Conservation (phyloP, 2,888 invertebrate species). For the Isotomurus palustris region DNA sequence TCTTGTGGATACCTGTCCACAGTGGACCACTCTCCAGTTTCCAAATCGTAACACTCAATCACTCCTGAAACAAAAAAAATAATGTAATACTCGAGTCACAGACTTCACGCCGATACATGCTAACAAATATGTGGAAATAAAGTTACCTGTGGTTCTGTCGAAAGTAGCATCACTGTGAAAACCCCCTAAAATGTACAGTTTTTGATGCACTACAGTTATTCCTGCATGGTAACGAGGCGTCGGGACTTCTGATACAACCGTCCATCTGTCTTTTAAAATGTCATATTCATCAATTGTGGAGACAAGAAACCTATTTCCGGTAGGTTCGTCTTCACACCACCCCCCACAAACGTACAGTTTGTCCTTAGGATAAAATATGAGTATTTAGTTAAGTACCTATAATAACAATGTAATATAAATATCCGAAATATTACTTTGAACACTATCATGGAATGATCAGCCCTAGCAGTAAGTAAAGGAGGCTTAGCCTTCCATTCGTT, state of each 20-base stretch:
- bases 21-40: conserved; percentile 59
- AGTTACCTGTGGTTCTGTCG: conserved; percentile 58
- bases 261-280: conserved; percentile 58
- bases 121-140: background rate
- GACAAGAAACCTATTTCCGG: conserved; percentile 56
- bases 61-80: conserved; percentile 50
- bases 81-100: background rate
- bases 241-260: conserved; percentile 59
- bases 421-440: conserved; percentile 7
- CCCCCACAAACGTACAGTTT: conserved; percentile 62
- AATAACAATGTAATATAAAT: no score
- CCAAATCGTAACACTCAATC: conserved; percentile 64
- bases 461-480: conserved; percentile 59
- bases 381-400: background rate
- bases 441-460: conserved; percentile 59
- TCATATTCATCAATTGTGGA: conserved; percentile 64
- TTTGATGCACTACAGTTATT: conserved; percentile 59
- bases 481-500: conserved; percentile 57
- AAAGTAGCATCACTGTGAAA: conserved; percentile 64
- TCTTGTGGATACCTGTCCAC: conserved; percentile 63
- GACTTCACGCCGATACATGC: background rate
- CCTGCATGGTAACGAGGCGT: conserved; percentile 66
- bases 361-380: conserved; percentile 46
- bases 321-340: conserved; percentile 53
- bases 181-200: conserved; percentile 66